Base-by-base conservation (phyloP, 1,140 invertebrate genomes). In the Drosophila sucinea region DNA sequence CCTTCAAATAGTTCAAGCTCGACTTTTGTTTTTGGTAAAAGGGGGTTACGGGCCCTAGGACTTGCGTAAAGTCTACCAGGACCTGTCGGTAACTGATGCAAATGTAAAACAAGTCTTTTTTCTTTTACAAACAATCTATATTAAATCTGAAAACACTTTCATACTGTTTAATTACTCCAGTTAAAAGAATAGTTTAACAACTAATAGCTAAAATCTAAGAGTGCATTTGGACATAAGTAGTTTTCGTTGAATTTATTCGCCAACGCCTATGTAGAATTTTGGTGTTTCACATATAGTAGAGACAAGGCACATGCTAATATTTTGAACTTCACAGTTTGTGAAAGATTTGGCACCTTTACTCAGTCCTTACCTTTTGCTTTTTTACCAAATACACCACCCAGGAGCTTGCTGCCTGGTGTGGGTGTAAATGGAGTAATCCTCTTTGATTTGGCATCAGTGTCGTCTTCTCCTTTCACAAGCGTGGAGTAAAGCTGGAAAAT, bases 401-500 rank as follows among this genome's bases (percentile, higher is more conserved):
- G 67, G 6, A 92, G 30, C 61, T 90, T 90, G 60, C 41, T 91
- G 23, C 82, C 89, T 3, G 90, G 90, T 4, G 90, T 91, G 23
- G 90, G 90, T 23, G 90, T 91, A 56, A 90, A 91, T 4, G 90
- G 87, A 6, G 90, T 91, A 41, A 90, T 70, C 77, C 84, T 91
- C 67, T 90, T 90, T 17, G 67, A 68, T 35, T 67, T 74, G 29
- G 7, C 69, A 72, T 79, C 64, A 27, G 56, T 41, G 4, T 62
- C 66, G 8, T 79, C 77, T 44, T 77, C 67, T 8, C 57, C 57
- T 27, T 64, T 74, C 3, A 79, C 61, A 38, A 82, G 60, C 1
- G 87, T 79, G 1, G 79, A 73, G 67, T 78, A 90, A 0, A 79
- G 67, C 90, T 91, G 73, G 17, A 90, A 79, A 5, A 51, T 23